Evolutionary conservation across 2,888 invertebrate species (phyloP).

Genomic region (Enchytraeus crypticus): DNA sequence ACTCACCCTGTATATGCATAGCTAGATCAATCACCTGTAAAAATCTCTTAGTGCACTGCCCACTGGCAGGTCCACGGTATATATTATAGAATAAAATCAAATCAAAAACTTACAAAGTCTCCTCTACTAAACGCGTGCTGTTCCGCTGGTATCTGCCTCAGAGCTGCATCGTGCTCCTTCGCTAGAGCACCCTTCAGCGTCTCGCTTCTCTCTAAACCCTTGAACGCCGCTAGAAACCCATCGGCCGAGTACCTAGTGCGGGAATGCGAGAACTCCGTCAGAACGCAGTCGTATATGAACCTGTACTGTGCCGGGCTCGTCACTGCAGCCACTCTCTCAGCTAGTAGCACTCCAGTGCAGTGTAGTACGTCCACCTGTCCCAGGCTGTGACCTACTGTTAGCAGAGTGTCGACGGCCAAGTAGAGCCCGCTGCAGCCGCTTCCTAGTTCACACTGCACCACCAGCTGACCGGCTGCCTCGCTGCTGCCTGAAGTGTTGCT

Average conservation of each 20-base stretch:
- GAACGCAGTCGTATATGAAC: slow-evolving; percentile 20
- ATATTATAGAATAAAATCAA: too few species aligned
- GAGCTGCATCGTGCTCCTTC: neutral
- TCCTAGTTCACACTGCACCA: slow-evolving; percentile 23
- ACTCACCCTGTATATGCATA: too few species aligned
- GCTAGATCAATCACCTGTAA: too few species aligned
- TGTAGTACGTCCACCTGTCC: slow-evolving; percentile 19
- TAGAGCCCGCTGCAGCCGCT: slow-evolving; percentile 23
- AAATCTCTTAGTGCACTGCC: too few species aligned
- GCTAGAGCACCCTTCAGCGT: neutral
- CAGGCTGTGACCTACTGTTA: slow-evolving; percentile 11
- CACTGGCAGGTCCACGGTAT: too few species aligned
- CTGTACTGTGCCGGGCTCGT: slow-evolving; percentile 18
- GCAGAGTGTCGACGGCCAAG: slow-evolving; percentile 20
- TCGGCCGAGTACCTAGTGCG: neutral
- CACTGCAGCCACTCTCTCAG: slow-evolving; percentile 17
- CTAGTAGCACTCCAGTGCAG: slow-evolving; percentile 12
- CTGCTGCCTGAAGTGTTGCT: too few species aligned
- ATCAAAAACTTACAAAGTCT: too few species aligned
- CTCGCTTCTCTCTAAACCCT: neutral
- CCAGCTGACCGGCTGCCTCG: neutral
- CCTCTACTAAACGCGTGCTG: too few species aligned
- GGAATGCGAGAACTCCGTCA: slow-evolving; percentile 15
- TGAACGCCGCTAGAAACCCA: slow-evolving; percentile 1
- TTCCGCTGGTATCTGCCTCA: too few species aligned